Conservation (phyloP, 2,888 invertebrate species). For the Rotaria socialis region DNA sequence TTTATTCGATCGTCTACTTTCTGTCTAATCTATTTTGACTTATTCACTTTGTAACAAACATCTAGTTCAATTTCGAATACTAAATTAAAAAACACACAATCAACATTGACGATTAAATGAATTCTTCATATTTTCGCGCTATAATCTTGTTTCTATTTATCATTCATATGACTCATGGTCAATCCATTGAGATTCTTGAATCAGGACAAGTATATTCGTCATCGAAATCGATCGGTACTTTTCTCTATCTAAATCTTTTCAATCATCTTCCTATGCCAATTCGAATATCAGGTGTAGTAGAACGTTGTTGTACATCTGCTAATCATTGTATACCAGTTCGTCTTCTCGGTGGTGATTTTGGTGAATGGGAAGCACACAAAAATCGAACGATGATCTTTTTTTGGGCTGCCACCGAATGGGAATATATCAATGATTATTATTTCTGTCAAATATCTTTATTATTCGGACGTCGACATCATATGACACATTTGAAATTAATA, state of each 20-base stretch:
- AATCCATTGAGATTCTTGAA: not conserved
- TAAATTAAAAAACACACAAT: too few species aligned
- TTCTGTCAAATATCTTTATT: not conserved
- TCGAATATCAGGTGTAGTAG: not conserved
- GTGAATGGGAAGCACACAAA: not conserved
- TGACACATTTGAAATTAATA: not conserved
- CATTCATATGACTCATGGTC: not conserved
- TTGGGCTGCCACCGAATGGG: not conserved
- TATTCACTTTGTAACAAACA: too few species aligned
- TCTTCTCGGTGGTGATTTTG: conserved; percentile 2
- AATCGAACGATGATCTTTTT: not conserved
- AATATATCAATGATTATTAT: not conserved
- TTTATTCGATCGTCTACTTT: too few species aligned
- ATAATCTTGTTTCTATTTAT: not conserved
- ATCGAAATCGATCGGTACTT: not conserved
- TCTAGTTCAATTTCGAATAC: too few species aligned
- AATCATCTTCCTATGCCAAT: not conserved
- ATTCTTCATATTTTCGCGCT: not conserved
- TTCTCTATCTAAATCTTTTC: not conserved
- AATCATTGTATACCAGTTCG: not conserved
- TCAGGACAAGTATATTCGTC: not conserved
- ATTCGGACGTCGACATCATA: not conserved
- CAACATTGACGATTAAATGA: not conserved
- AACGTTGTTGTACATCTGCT: not conserved
- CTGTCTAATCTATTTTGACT: too few species aligned